Percentiles rank a stretch among this genome's conserved stretches.
phyloP scores from a whole-genome alignment of 2,113 vertebrate species.

The Notarius lentiginosus region DNA sequence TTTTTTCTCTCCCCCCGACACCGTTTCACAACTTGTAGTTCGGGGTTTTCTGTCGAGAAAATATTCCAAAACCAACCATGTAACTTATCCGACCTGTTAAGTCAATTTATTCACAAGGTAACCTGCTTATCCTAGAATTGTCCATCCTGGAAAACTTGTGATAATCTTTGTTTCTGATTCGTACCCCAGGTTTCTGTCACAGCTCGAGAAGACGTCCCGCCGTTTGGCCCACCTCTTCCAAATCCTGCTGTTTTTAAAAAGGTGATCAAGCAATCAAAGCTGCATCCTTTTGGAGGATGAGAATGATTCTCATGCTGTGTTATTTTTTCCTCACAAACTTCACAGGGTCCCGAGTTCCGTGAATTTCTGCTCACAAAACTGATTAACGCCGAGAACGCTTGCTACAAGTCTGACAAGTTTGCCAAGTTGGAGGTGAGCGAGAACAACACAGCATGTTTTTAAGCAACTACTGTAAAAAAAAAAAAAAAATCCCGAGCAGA shows the following conservation, averaged over 20 bases:
- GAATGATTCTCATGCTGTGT: neutral
- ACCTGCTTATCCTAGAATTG: neutral
- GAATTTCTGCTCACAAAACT: slow-evolving; percentile 94
- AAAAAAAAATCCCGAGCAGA: neutral
- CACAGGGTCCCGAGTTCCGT: slow-evolving; percentile 88
- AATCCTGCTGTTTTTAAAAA: slow-evolving; percentile 89
- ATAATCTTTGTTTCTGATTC: slow-evolving; percentile 12
- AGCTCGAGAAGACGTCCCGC: slow-evolving; percentile 86
- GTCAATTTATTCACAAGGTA: neutral
- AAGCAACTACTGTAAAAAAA: neutral
- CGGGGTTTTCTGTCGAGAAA: neutral
- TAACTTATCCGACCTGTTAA: neutral
- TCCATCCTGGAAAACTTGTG: neutral
- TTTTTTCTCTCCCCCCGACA: no score
- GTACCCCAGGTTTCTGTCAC: slow-evolving; percentile 86
- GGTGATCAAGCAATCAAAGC: slow-evolving; percentile 66
- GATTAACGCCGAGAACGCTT: slow-evolving; percentile 95
- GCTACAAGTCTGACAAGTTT: slow-evolving; percentile 95
- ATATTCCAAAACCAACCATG: neutral
- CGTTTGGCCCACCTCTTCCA: slow-evolving; percentile 84
- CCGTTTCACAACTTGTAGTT: neutral
- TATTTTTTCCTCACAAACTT: slow-evolving; percentile 11
- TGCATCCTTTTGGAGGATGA: neutral
- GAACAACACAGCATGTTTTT: neutral
- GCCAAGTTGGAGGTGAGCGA: slow-evolving; percentile 89